Evolutionary conservation across 2,888 invertebrate genomes (phyloP), one percentile per base, ranked within the genome.

Genomic region (Epistrophella euchroma): DNA sequence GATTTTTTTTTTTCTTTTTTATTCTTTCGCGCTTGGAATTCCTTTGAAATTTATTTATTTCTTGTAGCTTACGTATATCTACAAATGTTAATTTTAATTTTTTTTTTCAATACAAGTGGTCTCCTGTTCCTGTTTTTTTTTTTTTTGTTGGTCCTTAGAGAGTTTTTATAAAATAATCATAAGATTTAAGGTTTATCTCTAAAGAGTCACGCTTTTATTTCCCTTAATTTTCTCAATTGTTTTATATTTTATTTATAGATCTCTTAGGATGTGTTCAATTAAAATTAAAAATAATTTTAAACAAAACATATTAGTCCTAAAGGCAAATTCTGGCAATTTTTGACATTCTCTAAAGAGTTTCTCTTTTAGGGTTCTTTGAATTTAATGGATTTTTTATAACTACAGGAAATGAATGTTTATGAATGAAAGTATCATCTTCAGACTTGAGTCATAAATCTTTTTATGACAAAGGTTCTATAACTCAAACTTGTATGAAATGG

Each of bases 121-220:
- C 17, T 19, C 19, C 17, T 6, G 17, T 11, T n/a, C n/a, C n/a
- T n/a, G n/a, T n/a, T n/a, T n/a, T n/a, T n/a, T n/a, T n/a, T n/a
- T n/a, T n/a, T n/a, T n/a, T 19, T 45, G 35, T n/a, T 37, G 13
- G 52, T 68, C 68, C 68, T 68, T 68, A 1, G 68, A 68, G 47
- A 22, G 50, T 52, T 45, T 17, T 17, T 32, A 35, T 19, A 32
- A 37, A 66, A 32, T 66, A 66, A 66, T 45, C 64, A 43, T 4
- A 47, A 47, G 64, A 66, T 9, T 47, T n/a, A 64, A 25, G 28
- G 3, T 45, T 22, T 58, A 22, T 37, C 37, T 19, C 58, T 19
- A 0, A n/a, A 45, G 19, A 64, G 3, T 64, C 32, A 32, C 19
- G 19, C 13, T 37, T 66, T 47, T 32, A 47, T 9, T 47, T 13